Evolutionary conservation across 1,140 invertebrate genomes (phyloP), one percentile per base, ranked within the genome.

Genomic region (Orussus abietinus): DNA sequence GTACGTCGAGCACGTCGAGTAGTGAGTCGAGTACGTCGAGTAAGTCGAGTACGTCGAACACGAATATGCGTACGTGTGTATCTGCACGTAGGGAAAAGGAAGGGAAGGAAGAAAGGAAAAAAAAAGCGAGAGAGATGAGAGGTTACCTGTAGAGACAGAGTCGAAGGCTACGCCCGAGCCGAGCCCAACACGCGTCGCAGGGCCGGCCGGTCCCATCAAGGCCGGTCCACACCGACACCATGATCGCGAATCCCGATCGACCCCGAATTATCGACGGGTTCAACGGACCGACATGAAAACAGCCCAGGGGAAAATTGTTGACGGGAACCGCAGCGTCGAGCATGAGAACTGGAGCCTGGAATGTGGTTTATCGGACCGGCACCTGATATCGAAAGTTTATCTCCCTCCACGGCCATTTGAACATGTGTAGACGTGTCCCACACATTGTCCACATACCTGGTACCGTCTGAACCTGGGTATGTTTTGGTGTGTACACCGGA

Each of bases 321-420:
- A 55, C 60, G 59, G 51, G 53, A n/a, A 45, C 47, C 25, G 46
- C 31, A 37, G 42, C 42, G 43, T 40, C 30, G 47, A 37, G 34
- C 34, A 42, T 36, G 52, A 57, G 52, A 56, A 62, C 62, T 64
- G 55, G 41, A 17, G 49, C 42, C 45, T 49, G 59, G 57, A 53
- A 61, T 59, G 62, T 42, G 32, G 30, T 51, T 64, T 64, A 59
- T 61, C 58, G 48, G 14, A 18, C 20, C 21, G 35, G 30, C 56
- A 56, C 48, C 55, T 64, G 59, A 62, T 68, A 66, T 64, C 57
- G 55, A 58, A 59, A 47, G 45, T 62, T 68, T 68, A 68, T 68
- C 64, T 43, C 11, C 36, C 44, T 30, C 4, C 21, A n/a, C n/a
- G n/a, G n/a, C n/a, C n/a, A n/a, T n/a, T n/a, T n/a, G n/a, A n/a